Evolutionary conservation across 2,888 invertebrate genomes (phyloP), one percentile per base, ranked within the genome.

Genomic region (Dryococelus australis): DNA sequence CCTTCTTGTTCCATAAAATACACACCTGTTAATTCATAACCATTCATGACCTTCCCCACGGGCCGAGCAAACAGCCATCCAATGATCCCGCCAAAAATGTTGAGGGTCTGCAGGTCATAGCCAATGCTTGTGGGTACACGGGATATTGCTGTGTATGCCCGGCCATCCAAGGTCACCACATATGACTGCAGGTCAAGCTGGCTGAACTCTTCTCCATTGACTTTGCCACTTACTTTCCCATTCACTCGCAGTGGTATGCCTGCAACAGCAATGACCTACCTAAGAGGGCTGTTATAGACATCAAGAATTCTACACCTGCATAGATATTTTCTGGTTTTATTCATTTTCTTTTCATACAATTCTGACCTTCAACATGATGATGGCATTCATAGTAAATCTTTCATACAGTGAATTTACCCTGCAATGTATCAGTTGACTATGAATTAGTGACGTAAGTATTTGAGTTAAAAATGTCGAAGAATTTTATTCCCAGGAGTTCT

Each of bases 31-130:
- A 96, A 92, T 92, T 97, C 96, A 92, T 98, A 99, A 87, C 99
- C 99, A 92, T 99, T 99, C 87, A 94, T 94, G 0, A 96, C 96
- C 13, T 94, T 93, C 81, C 95, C 95, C 43, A 95, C 92, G 5
- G 97, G 96, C 91, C 96, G 96, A 10, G 99, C 98, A 91, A 99
- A 99, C 0, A 99, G 93, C 97, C 99, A 99, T 13, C 98, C 98
- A 87, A 99, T 96, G 0, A 97, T 94, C 28, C 96, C 96, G 0
- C 98, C 98, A 43, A 99, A 93, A 8, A 97, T 95, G 90, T 96
- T 95, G 0, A 98, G 93, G n/a, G 97, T 94, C 92, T 98, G 97
- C 90, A 98, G 93, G 90, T 97, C 96, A 84, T 94, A 94, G 5
- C 98, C 98, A 53, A 98, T 93, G 26, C 94, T 93, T 8, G 94